Percentiles rank a stretch among this genome's conserved stretches.
Conservation (phyloP, 1,140 invertebrate species). For the Eueides isabella region DNA sequence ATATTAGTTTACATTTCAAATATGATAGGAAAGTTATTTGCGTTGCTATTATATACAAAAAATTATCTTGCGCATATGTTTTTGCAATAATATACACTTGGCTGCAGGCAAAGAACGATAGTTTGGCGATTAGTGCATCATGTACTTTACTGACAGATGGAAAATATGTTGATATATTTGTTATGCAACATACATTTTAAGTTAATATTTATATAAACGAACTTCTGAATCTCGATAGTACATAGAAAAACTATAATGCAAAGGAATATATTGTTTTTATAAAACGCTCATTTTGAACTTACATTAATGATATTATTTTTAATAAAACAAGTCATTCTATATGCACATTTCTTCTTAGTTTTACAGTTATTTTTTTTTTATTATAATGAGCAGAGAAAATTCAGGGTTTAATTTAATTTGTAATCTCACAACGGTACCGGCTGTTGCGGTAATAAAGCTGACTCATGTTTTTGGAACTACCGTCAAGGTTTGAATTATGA, state of each 20-base stretch:
- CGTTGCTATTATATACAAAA: slow-evolving; percentile 38
- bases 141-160: not conserved
- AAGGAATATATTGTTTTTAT: not conserved
- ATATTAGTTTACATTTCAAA: slow-evolving; percentile 74
- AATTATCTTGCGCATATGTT: slow-evolving; percentile 41
- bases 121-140: not conserved
- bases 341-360: not conserved
- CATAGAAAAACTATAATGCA: not conserved
- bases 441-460: slow-evolving; percentile 19
- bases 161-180: not conserved
- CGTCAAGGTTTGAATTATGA: slow-evolving; percentile 28
- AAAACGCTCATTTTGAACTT: not conserved
- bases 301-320: too few relatives aligned
- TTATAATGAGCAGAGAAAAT: not conserved
- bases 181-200: not conserved
- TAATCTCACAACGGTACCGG: slow-evolving; percentile 2
- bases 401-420: not conserved
- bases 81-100: slow-evolving; percentile 37
- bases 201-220: not conserved
- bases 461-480: slow-evolving; percentile 19
- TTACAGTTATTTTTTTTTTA: too few relatives aligned
- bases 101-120: slow-evolving; percentile 54
- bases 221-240: not conserved
- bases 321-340: not conserved
- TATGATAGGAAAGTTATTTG: slow-evolving; percentile 76